phyloP scores from a whole-genome alignment of 2,113 vertebrate genomes.

The Calcarius ornatus region DNA sequence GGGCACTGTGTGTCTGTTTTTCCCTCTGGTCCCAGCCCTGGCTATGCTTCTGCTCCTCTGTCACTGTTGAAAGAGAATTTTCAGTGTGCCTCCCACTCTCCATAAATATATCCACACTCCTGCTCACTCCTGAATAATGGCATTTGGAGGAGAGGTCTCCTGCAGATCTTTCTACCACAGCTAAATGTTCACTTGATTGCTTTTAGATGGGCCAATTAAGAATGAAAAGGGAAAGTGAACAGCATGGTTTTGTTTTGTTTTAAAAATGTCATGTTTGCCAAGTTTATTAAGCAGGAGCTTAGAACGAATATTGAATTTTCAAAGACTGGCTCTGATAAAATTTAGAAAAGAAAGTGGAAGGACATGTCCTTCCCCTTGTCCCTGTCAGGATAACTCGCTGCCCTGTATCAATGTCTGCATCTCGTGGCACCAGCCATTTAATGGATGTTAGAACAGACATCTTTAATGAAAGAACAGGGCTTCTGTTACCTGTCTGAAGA shows the following conservation, averaged over 20 bases:
- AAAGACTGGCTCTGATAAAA: background rate
- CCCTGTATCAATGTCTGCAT: background rate
- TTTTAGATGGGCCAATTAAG: conserved; percentile 71
- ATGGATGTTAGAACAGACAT: background rate
- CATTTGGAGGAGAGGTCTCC: conserved; percentile 58
- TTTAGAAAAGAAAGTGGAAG: background rate
- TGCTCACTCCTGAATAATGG: conserved; percentile 50
- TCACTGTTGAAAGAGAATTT: background rate
- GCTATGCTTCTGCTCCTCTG: background rate
- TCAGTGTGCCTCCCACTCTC: background rate
- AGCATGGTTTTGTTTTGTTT: conserved; percentile 64
- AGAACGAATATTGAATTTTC: conserved; percentile 38
- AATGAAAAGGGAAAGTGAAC: conserved; percentile 61
- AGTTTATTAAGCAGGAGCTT: conserved; percentile 40
- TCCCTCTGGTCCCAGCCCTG: rapidly evolving
- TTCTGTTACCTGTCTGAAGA: background rate
- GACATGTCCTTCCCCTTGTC: background rate
- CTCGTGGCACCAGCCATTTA: background rate
- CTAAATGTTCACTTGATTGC: conserved; percentile 66
- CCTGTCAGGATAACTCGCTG: background rate
- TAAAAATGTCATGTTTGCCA: conserved; percentile 55
- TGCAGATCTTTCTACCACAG: conserved; percentile 48
- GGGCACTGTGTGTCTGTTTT: background rate
- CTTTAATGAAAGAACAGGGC: background rate
- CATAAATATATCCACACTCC: conserved; percentile 7